Percentiles rank a stretch among this genome's conserved stretches.
These are phyloP conservation scores for Xerus rutilus DNA, from an alignment of 2,797 vertebrate species.

Conservation along the genomic window DNA sequence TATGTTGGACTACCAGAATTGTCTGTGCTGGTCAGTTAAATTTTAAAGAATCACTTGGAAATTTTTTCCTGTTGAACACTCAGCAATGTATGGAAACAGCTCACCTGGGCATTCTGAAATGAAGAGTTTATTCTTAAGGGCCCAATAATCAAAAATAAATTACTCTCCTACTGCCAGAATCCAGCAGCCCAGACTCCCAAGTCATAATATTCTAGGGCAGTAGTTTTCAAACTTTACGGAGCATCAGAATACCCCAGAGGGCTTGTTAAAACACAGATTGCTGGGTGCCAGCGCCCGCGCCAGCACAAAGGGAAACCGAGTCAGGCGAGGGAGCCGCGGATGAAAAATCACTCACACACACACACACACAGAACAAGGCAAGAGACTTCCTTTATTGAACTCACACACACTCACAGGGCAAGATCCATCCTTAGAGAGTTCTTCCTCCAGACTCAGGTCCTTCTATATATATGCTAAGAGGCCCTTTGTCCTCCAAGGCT, in stretches of 20 bases:
- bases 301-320: too few relatives aligned
- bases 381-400: too few relatives aligned
- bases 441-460: too few relatives aligned
- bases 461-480: too few relatives aligned
- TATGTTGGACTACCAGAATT: background rate
- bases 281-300: too few relatives aligned
- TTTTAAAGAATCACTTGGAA: constrained; percentile 56
- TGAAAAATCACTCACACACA: too few relatives aligned
- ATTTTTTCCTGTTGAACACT: constrained; percentile 37
- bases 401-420: too few relatives aligned
- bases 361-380: too few relatives aligned
- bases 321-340: too few relatives aligned
- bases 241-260: background rate
- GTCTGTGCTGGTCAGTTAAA: constrained; percentile 55
- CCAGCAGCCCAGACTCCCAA: constrained; percentile 43
- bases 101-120: constrained; percentile 55
- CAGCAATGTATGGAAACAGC: constrained; percentile 8
- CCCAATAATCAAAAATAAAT: constrained; percentile 62
- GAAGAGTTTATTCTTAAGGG: constrained; percentile 68
- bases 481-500: too few relatives aligned
- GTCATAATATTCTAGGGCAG: constrained; percentile 63
- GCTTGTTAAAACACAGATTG: constrained; percentile 31
- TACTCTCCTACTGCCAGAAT: background rate
- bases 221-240: constrained; percentile 26
- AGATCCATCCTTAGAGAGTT: too few relatives aligned